Conservation (phyloP, 2,113 vertebrate species). For the Probosciger aterrimus region DNA sequence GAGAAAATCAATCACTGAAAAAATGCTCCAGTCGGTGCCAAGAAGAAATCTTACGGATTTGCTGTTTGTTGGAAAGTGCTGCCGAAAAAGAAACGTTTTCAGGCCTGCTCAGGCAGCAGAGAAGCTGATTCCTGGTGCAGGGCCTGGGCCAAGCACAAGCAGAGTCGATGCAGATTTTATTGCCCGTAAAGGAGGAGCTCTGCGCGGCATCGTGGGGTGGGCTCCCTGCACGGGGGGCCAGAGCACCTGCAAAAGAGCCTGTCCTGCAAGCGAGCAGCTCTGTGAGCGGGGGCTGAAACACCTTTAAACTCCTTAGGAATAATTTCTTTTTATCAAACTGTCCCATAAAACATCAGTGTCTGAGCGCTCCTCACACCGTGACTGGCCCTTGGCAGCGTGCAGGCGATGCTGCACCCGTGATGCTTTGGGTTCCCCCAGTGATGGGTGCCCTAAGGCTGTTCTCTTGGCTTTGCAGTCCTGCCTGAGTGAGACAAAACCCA, state of each 20-base stretch:
- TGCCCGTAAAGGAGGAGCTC: background rate
- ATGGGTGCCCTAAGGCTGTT: accelerated
- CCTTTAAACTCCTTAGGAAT: background rate
- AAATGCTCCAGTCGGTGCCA: background rate
- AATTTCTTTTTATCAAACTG: background rate
- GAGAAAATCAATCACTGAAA: background rate
- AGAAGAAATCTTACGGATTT: background rate
- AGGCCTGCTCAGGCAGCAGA: background rate
- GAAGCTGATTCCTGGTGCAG: background rate
- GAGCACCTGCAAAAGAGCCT: accelerated
- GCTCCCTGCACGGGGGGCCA: accelerated
- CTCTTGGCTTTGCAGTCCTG: background rate
- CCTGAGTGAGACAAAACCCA: background rate
- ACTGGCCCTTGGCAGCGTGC: accelerated
- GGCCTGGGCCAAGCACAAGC: background rate
- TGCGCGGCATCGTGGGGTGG: accelerated
- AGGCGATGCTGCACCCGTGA: accelerated
- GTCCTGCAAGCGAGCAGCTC: accelerated
- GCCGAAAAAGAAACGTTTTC: conserved; percentile 4
- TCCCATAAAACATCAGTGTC: accelerated
- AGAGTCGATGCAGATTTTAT: background rate
- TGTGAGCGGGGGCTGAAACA: background rate
- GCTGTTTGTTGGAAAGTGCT: background rate
- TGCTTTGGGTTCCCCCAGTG: background rate
- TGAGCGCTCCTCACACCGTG: accelerated